Base-by-base conservation (phyloP, 2,113 vertebrate species). In the Scopus umbretta region DNA sequence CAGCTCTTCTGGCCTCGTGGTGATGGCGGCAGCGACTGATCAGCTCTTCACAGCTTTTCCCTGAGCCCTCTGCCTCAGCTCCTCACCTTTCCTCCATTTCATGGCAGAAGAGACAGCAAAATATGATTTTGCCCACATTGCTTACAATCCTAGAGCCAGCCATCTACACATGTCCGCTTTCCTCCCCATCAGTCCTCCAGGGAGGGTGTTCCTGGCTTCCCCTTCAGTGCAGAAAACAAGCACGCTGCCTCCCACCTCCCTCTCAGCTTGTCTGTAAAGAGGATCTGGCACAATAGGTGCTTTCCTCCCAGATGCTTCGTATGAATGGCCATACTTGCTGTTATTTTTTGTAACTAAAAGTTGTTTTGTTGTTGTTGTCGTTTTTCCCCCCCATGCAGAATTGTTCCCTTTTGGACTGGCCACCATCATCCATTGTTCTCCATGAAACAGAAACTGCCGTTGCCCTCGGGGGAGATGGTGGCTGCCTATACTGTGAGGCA, bases 351-450 rank as follows among this genome's bases (percentile, higher is more conserved):
- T 61, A 68, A 88, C 87, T 85, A 45, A n/a, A 85, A 91, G 30
- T 91, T 87, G 68, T 58, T 67, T 34, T 65, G 30, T 61, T 59
- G 34, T 70, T 80, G 58, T 79, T 86, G 45, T 58, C 88, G 16
- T 34, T 96, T 53, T 23, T 16, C 5, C 43, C 70, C 70, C 52
- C 40, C 86, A 82, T 70, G 84, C 63, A 80, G 90, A 87, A 80
- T 70, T 95, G 76, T 89, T 95, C 85, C 71, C 62, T 86, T 94
- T 94, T 85, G 85, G 78, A 94, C 89, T 96, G 92, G 59, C 95
- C 95, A 96, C 92, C 95, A 91, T 72, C 94, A 95, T 91, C 70
- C 94, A 97, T 96, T 97, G 97, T 97, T 95, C 95, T 97, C 36
- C 66, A 45, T 56, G 94, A 93, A 97, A 94, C 73, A 95, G 88